Conservation (phyloP, 2,113 vertebrate species). For the Ciconia maguari region DNA sequence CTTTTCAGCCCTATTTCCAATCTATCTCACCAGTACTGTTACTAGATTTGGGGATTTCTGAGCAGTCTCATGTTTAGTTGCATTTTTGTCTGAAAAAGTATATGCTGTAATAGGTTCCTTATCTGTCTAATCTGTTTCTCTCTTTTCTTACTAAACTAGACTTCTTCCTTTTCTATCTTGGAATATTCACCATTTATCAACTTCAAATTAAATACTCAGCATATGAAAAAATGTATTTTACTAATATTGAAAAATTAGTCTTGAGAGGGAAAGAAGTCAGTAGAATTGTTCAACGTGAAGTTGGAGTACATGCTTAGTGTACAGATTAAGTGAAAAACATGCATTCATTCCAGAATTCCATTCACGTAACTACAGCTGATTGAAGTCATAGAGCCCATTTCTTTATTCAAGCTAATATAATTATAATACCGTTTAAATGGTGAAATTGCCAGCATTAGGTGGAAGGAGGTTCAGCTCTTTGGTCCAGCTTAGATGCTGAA, state of each 20-base stretch:
- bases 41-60: neutral
- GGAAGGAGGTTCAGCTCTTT: neutral
- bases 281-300: neutral
- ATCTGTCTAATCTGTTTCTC: neutral
- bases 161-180: neutral
- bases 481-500: neutral
- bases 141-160: neutral
- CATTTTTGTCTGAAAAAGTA: neutral
- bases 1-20: neutral
- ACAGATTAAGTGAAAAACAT: neutral
- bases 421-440: neutral
- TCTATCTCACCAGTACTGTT: neutral
- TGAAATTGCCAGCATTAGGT: neutral
- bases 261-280: neutral
- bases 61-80: neutral
- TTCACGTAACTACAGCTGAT: neutral
- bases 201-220: neutral
- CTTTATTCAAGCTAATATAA: neutral
- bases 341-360: neutral
- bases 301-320: neutral
- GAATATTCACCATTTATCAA: neutral
- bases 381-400: neutral
- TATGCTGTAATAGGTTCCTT: neutral
- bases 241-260: neutral
- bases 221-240: neutral